Evolutionary conservation across 1,140 invertebrate species (phyloP), one percentile per base, ranked within the genome.

Genomic region (Platorchestia sp.): DNA sequence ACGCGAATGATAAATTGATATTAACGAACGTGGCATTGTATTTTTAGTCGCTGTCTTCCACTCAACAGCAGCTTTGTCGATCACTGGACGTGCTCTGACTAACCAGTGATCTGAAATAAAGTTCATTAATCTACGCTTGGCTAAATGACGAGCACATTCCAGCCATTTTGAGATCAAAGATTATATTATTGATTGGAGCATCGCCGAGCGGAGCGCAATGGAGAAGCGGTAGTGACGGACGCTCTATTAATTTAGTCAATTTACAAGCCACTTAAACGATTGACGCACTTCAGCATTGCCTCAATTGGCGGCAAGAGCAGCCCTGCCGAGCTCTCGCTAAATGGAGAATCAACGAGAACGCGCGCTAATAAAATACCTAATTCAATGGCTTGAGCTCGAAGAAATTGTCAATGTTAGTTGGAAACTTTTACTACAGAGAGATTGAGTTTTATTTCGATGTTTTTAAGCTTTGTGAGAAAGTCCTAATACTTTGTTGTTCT

Each of bases 241-340:
- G 59, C 59, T 75, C 87, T 43, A 90, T 90, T 90, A 90, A 90
- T 90, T 90, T 90, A 90, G 41, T 43, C 41, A 42, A 90, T 90
- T 90, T 90, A 90, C 87, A 90, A 90, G 87, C 41, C 87, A 90
- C 87, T 90, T 45, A 90, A 90, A 90, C 87, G 41, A 90, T 90
- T 90, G 87, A 90, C 87, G 87, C 87, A 90, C 44, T 90, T 90
- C 87, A 90, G 44, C 44, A 90, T 90, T 90, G 87, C 41, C 87
- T 90, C 87, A 90, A 90, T 90, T 75, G 59, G 59, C 59, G 10
- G 59, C 27, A 75, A 75, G 59, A 75, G 59, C 59, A 75, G 59
- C 59, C 14, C 59, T 19, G 59, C 59, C 59, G 59, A 75, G 59
- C 59, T 75, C 59, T 75, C 14, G 59, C 59, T 36, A 75, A 75